Evolutionary conservation across 2,888 invertebrate genomes (phyloP).

Genomic region (Acleris sparsana): DNA sequence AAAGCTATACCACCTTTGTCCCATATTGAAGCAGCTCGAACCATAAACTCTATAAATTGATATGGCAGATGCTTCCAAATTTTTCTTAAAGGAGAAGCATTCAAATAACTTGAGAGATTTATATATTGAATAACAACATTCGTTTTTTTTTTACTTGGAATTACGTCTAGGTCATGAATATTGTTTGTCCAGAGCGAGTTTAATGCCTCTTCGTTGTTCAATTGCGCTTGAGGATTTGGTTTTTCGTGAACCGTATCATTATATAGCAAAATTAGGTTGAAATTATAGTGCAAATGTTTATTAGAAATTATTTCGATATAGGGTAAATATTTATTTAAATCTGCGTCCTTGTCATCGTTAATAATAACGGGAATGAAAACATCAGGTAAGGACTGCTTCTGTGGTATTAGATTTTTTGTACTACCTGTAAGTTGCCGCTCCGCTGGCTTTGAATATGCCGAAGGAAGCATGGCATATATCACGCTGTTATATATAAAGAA

Average conservation of each 20-base stretch:
- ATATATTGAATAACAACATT: conserved; percentile 57
- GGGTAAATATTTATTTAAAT: conserved; percentile 60
- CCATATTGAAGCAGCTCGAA: conserved; percentile 69
- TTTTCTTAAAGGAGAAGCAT: conserved; percentile 63
- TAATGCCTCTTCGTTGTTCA: conserved; percentile 66
- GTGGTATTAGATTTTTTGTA: conserved; percentile 33
- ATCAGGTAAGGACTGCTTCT: conserved; percentile 42
- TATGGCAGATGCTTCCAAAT: conserved; percentile 61
- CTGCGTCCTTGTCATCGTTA: conserved; percentile 50
- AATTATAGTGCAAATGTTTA: conserved; percentile 59
- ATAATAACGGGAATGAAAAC: conserved; percentile 68
- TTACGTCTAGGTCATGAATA: conserved; percentile 39
- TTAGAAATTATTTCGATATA: conserved; percentile 58
- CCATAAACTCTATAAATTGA: conserved; percentile 62
- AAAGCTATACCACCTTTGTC: conserved; percentile 73
- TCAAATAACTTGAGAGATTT: conserved; percentile 58
- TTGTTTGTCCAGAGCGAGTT: conserved; percentile 57
- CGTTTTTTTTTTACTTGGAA: conserved; percentile 35
- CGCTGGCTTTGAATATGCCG: conserved; percentile 44
- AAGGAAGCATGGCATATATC: conserved; percentile 56
- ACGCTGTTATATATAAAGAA: conserved; percentile 69
- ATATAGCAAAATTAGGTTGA: conserved; percentile 59
- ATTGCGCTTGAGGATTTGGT: conserved; percentile 51
- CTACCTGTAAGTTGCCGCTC: conserved; percentile 39
- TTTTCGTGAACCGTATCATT: conserved; percentile 57